Evolutionary conservation across 2,888 invertebrate species (phyloP).

Genomic region (Sisyra terminalis): DNA sequence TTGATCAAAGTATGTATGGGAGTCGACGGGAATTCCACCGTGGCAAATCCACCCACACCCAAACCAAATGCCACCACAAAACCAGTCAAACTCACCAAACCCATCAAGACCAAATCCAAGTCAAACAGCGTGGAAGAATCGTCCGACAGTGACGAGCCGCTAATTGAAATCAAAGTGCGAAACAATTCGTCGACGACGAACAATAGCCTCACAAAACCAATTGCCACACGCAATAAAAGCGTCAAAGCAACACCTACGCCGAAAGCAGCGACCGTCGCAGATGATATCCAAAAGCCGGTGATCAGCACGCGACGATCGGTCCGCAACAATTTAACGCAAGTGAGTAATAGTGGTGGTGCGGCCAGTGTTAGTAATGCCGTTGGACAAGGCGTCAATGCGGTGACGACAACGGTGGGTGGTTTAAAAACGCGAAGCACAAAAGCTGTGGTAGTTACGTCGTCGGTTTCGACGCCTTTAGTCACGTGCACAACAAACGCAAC

Average conservation of each 20-base stretch:
- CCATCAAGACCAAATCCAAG: constrained; percentile 7
- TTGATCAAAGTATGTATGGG: constrained; percentile 38
- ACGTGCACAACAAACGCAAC: constrained; percentile 16
- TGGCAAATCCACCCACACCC: constrained; percentile 16
- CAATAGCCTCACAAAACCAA: constrained; percentile 16
- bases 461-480: constrained; percentile 20
- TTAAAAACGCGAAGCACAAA: constrained; percentile 23
- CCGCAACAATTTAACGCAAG: constrained; percentile 13
- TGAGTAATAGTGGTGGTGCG: constrained; percentile 8
- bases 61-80: constrained; percentile 19
- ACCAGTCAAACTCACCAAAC: constrained; percentile 12
- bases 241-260: constrained; percentile 4
- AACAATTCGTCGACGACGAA: constrained; percentile 24
- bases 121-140: constrained; percentile 31
- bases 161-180: constrained; percentile 54
- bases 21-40: constrained; percentile 22
- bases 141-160: constrained; percentile 67
- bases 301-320: constrained; percentile 22
- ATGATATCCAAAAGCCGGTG: constrained; percentile 14
- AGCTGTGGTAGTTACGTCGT: constrained; percentile 12
- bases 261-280: constrained; percentile 12
- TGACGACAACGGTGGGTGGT: constrained; percentile 18
- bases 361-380: background rate
- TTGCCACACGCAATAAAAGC: constrained; percentile 23
- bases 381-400: background rate